Base-by-base conservation (phyloP, 2,888 invertebrate genomes). In the Ectobius pallidus region DNA sequence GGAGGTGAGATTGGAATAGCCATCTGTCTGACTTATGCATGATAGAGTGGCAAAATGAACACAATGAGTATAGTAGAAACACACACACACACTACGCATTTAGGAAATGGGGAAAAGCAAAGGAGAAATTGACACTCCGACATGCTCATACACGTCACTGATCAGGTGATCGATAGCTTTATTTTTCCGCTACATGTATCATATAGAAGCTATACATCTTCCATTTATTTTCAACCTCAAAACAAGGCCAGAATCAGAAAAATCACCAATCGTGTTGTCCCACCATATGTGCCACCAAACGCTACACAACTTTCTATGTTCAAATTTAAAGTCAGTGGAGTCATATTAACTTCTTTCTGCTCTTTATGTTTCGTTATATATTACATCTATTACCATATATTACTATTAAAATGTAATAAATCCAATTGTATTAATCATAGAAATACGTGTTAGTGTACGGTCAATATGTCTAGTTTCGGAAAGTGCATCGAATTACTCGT, bases 91-190 rank as follows among this genome's bases (percentile, higher is more conserved):
- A 34, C n/a, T n/a, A 49, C 49, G 3, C 22, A 18, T 49, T 20
- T 6, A 55, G 55, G 55, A 55, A 55, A 55, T 55, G 55, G 55
- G 27, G n/a, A n/a, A 55, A 52, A 25, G 22, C 27, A 25, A 44
- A 44, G 63, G 63, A 65, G 63, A 65, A 65, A 65, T 42, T 65
- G 63, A 65, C 70, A 52, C 70, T 18, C 58, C 18, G 39, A 55
- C 58, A 39, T 39, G 42, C 77, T 77, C 77, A 73, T 77, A 79
- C 78, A 78, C 77, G 72, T 79, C 79, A 80, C 79, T 79, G 78
- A 77, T 71, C 76, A 69, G 72, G 78, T 79, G 80, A 80, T 79
- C 76, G 79, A 80, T 79, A 78, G 78, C 77, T 77, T 76, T 76
- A 77, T 77, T 78, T 79, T 78, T 76, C 77, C 79, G 77, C 78